A percentile compares a stretch with the other conserved stretches of the same genome.
phyloP scores from a whole-genome alignment of 1,140 invertebrate species.

The Trinorchestia longiramus region DNA sequence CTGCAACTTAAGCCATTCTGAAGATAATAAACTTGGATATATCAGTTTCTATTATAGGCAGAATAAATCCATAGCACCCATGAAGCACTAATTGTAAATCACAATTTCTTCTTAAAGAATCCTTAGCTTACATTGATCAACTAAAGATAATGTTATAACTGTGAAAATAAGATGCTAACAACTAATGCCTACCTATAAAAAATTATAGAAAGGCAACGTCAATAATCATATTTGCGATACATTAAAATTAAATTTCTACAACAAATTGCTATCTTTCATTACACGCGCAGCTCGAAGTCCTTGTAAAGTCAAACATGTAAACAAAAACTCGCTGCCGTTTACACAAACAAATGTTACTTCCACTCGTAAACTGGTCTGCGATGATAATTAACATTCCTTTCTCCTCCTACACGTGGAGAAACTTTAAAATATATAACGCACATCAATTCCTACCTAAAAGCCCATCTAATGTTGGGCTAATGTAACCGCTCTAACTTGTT shows the following conservation, averaged over 20 bases:
- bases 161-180: background rate
- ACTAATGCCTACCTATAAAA: background rate
- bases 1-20: background rate
- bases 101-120: constrained; percentile 32
- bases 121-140: background rate
- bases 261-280: background rate
- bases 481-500: no score
- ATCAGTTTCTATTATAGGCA: background rate
- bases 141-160: background rate
- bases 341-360: background rate
- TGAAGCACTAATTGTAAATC: constrained; percentile 46
- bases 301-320: background rate
- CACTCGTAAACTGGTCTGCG: background rate
- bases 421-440: background rate
- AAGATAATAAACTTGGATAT: background rate
- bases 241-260: background rate
- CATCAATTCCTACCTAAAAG: no score
- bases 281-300: background rate
- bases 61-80: constrained; percentile 30
- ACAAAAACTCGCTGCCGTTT: background rate
- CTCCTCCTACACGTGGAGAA: background rate
- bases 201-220: background rate
- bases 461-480: no score
- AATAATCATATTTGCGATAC: background rate
- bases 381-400: background rate